Conservation (phyloP, 2,797 vertebrate genomes). For the Erethizon dorsatum region DNA sequence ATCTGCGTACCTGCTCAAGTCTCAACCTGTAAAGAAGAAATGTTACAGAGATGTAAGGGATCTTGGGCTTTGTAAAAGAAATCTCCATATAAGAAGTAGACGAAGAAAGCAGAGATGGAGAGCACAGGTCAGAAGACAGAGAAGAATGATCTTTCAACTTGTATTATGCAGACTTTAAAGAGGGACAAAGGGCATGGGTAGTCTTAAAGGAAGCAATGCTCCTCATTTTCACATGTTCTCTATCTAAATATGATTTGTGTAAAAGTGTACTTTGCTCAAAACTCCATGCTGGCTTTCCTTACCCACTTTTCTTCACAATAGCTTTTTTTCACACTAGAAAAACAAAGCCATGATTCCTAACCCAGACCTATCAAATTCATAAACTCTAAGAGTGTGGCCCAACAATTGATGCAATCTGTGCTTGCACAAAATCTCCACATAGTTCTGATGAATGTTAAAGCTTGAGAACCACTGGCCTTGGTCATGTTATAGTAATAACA, state of each 20-base stretch:
- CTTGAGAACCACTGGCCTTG: not conserved
- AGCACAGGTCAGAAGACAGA: not conserved
- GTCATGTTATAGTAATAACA: not conserved
- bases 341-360: not conserved
- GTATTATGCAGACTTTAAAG: not conserved
- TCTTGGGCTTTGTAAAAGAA: not conserved
- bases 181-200: not conserved
- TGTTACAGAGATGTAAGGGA: not conserved
- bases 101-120: not conserved
- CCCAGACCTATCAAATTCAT: not conserved
- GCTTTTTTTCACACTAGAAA: constrained; percentile 19
- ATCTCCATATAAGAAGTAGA: not conserved
- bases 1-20: not conserved
- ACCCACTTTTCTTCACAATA: not conserved
- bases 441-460: not conserved
- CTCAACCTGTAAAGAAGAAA: not conserved
- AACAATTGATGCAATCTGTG: not conserved
- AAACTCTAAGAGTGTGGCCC: not conserved
- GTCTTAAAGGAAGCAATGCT: not conserved
- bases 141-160: not conserved
- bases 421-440: constrained; percentile 1
- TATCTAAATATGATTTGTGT: not conserved
- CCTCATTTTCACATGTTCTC: not conserved
- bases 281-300: not conserved
- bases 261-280: not conserved